phyloP scores from a whole-genome alignment of 2,797 vertebrate species.

The Orientallactaga sibirica region DNA sequence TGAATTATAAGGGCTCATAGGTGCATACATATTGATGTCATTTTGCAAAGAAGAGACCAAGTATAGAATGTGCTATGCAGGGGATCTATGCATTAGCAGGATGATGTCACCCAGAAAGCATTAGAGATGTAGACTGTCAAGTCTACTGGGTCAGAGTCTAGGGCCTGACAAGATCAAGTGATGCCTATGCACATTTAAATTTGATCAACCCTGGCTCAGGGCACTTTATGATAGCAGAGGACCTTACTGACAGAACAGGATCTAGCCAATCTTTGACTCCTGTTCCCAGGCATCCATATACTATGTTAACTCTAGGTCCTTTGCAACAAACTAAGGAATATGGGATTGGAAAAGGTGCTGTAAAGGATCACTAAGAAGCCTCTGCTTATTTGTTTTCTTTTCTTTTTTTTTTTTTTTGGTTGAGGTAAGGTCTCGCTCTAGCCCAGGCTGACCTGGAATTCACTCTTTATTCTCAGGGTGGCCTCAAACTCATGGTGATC shows the following conservation, averaged over 20 bases:
- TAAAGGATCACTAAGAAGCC: neutral
- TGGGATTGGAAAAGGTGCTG: neutral
- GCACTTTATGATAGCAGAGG: neutral
- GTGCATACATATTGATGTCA: neutral
- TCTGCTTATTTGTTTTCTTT: too few relatives aligned
- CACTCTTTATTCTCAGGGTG: too few relatives aligned
- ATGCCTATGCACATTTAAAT: neutral
- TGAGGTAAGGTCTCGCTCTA: too few relatives aligned
- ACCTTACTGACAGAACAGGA: neutral
- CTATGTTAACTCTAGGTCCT: conserved; percentile 10
- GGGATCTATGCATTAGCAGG: neutral
- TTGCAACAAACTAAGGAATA: conserved; percentile 17
- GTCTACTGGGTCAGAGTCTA: neutral
- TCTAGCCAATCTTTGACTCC: neutral
- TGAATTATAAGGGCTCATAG: neutral
- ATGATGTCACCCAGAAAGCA: neutral
- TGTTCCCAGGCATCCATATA: neutral
- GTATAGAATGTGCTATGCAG: neutral
- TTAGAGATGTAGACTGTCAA: conserved; percentile 34
- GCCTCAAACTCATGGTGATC: too few relatives aligned
- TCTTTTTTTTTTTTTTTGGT: too few relatives aligned
- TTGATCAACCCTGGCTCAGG: neutral
- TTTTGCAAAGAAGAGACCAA: conserved; percentile 29
- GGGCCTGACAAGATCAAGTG: neutral
- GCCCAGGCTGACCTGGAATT: too few relatives aligned